Evolutionary conservation across 2,113 vertebrate genomes (phyloP).

Genomic region (Nothocercus nigrocapillus): DNA sequence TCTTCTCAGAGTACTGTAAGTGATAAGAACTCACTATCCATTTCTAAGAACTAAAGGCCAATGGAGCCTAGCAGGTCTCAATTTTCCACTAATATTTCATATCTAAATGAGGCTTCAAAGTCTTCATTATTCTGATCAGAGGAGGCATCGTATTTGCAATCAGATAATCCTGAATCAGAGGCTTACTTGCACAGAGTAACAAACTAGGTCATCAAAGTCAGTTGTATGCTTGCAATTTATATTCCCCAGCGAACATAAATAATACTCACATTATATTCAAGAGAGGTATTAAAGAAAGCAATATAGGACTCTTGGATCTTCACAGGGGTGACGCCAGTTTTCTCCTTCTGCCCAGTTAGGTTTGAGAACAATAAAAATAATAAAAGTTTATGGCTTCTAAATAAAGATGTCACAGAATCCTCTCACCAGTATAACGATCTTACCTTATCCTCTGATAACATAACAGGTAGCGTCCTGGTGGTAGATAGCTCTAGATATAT

Average conservation of each 20-base stretch:
- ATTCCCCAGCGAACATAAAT: neutral
- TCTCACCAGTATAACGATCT: neutral
- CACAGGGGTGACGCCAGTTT: no score
- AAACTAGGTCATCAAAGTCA: neutral
- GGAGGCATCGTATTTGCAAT: neutral
- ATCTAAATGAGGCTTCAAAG: constrained; percentile 43
- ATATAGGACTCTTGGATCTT: neutral
- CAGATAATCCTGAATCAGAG: neutral
- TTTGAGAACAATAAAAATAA: neutral
- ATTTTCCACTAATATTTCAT: neutral
- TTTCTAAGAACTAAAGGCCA: neutral
- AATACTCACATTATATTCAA: neutral
- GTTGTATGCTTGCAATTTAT: neutral
- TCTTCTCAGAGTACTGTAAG: constrained; percentile 30
- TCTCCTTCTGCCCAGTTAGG: no score
- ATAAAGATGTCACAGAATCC: neutral
- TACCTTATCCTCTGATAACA: neutral
- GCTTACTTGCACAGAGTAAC: neutral
- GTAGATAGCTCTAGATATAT: neutral
- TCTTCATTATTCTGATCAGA: constrained; percentile 24
- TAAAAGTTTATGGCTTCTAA: neutral
- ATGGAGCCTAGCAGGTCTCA: neutral
- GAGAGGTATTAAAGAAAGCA: neutral
- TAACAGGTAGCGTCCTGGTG: neutral
- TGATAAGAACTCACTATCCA: neutral